Base-by-base conservation (phyloP, 2,797 vertebrate species). In the Geotrypetes seraphini region DNA sequence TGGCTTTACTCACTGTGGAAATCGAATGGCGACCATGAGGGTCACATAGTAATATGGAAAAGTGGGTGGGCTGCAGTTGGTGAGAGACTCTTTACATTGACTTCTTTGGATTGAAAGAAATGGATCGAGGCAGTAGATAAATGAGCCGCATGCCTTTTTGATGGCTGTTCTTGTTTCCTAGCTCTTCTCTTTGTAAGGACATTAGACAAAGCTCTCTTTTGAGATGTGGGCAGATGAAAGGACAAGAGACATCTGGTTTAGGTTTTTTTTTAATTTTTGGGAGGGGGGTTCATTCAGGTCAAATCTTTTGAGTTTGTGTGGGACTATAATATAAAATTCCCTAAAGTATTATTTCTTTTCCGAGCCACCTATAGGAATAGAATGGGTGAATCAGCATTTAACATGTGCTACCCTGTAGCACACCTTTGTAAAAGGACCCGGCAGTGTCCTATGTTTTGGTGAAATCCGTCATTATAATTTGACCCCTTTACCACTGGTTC, bases 101-200 rank as follows among this genome's bases (percentile, higher is more conserved):
- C 36, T 45, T 42, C 47, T 16, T 31, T 12, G 42, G n/a, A n/a
- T n/a, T n/a, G n/a, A n/a, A n/a, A n/a, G n/a, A n/a, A n/a, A n/a
- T n/a, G n/a, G 25, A 5, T 55, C 46, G 45, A n/a, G n/a, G 46
- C 0, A 9, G 25, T 31, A 39, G 2, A 40, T 49, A 35, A 20
- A 7, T 66, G 58, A 71, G 67, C 66, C 64, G 51, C 43, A 67
- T 62, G 51, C 9, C n/a, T n/a, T n/a, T n/a, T n/a, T n/a, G n/a
- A n/a, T n/a, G n/a, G n/a, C 16, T 29, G 40, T 40, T 36, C 9
- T 47, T 32, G 37, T 59, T 39, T 38, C 31, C 42, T 41, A 42
- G 45, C 39, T 44, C 43, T 33, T 48, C 5, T 3, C 25, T 57
- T 52, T 32, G 46, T 53, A 46, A 19, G 0, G n/a, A 23, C 29